A percentile compares a stretch with the other conserved stretches of the same genome.
Conservation (phyloP, 1,140 invertebrate genomes). For the Maconellicoccus hirsutus region DNA sequence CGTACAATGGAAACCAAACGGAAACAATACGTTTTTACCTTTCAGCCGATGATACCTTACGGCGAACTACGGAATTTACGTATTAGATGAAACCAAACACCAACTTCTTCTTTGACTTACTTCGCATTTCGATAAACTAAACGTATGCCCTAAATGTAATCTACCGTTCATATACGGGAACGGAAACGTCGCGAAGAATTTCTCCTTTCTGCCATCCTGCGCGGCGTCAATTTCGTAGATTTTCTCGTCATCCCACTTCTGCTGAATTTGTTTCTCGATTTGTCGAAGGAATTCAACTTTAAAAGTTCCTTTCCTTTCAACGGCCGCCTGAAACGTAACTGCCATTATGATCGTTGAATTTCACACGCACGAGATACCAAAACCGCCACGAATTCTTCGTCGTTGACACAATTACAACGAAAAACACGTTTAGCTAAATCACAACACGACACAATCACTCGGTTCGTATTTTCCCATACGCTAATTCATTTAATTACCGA, state of each 20-base stretch:
- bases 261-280: slow-evolving; percentile 75
- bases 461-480: too few relatives aligned
- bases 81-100: slow-evolving; percentile 26
- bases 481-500: too few relatives aligned
- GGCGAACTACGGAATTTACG: slow-evolving; percentile 55
- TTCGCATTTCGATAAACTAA: slow-evolving; percentile 94
- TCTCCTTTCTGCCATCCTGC: slow-evolving; percentile 47
- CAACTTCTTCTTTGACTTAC: slow-evolving; percentile 34
- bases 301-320: slow-evolving; percentile 79
- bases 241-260: slow-evolving; percentile 65
- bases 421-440: too few relatives aligned
- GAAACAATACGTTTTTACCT: slow-evolving; percentile 87
- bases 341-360: too few relatives aligned
- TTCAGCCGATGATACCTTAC: slow-evolving; percentile 78
- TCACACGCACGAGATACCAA: too few relatives aligned
- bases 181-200: slow-evolving; percentile 91
- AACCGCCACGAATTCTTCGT: too few relatives aligned
- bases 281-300: slow-evolving; percentile 81
- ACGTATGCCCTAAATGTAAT: slow-evolving; percentile 94
- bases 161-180: slow-evolving; percentile 99
- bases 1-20: slow-evolving; percentile 98
- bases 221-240: slow-evolving; percentile 74
- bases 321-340: background rate
- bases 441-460: too few relatives aligned
- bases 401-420: too few relatives aligned